Base-by-base conservation (phyloP, 2,113 vertebrate genomes). In the Maccullochella peelii region DNA sequence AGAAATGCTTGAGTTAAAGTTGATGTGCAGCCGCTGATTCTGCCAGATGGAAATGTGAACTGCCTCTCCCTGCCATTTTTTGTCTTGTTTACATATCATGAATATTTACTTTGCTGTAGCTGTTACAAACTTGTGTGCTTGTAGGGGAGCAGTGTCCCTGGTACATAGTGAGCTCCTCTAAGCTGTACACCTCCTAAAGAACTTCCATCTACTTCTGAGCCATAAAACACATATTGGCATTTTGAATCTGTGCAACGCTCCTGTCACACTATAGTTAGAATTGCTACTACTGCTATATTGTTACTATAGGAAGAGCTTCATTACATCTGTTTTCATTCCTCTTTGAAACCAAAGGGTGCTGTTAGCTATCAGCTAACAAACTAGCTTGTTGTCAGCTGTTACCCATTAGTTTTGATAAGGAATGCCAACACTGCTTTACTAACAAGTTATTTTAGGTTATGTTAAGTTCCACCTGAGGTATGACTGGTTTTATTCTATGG, bases 51-150 rank as follows among this genome's bases (percentile, higher is more conserved):
- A 78, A 73, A 65, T 74, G 54, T 50, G 55, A 83, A 84, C 67
- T 71, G 83, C 76, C 61, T 84, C 67, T 86, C 30, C 49, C 70
- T 70, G 80, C 57, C 54, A 49, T 79, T 85, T 73, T 68, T 77
- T 78, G 66, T 85, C 59, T 76, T 84, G 88, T 91, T 92, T 89
- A 87, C 87, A 81, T 84, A 85, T 90, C 70, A 47, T 68, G 2
- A 61, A 27, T 40, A 23, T 81, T 88, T 78, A 23, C 16, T 82
- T 88, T 89, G 50, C 61, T 87, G 55, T 83, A 63, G 63, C 68
- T 63, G 71, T 87, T 58, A 57, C 72, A 72, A 25, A 57, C 25
- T 3, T 70, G 70, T 82, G 38, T 58, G 78, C n/a, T 27, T 65
- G 42, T 65, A 65, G 50, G 36, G 67, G 66, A 86, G 44, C 27